Evolutionary conservation across 2,888 invertebrate species (phyloP).

Genomic region (Troglohyphantes excavatus): DNA sequence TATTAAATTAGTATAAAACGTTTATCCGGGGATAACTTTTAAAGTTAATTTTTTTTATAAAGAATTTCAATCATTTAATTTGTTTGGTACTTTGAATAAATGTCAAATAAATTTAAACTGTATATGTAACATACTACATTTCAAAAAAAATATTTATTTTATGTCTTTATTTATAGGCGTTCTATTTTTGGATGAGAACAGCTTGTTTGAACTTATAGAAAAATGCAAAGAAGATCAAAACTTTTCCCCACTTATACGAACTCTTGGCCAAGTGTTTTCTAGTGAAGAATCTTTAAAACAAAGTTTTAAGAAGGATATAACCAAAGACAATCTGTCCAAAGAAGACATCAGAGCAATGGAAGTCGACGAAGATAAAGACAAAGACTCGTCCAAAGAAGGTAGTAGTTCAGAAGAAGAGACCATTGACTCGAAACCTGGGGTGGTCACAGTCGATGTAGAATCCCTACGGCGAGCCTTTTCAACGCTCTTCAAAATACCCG

Average conservation of each 20-base stretch:
- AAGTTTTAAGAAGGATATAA: constrained; percentile 85
- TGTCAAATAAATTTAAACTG: no score
- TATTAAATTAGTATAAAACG: no score
- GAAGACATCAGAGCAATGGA: constrained; percentile 89
- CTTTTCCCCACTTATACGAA: constrained; percentile 89
- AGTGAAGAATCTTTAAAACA: constrained; percentile 87
- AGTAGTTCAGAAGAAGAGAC: constrained; percentile 38
- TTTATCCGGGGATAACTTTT: no score
- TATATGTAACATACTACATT: no score
- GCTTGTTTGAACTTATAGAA: constrained; percentile 88
- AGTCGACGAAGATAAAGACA: constrained; percentile 93
- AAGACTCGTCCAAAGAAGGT: constrained; percentile 85
- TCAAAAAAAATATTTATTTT: no score
- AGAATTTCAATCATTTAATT: no score
- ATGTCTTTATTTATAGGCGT: constrained; percentile 42
- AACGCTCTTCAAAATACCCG: constrained; percentile 83
- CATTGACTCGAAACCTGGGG: constrained; percentile 72
- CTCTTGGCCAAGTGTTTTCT: constrained; percentile 90
- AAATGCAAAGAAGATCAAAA: constrained; percentile 88
- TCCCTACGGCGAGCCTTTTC: constrained; percentile 88
- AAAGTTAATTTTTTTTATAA: no score
- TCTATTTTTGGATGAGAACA: constrained; percentile 87
- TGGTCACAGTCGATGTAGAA: constrained; percentile 82
- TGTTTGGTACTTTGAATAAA: no score
- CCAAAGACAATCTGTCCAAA: constrained; percentile 84